These are phyloP conservation scores for Megatriorchis doriae DNA, from an alignment of 2,113 vertebrate genomes.

Conservation along the genomic window DNA sequence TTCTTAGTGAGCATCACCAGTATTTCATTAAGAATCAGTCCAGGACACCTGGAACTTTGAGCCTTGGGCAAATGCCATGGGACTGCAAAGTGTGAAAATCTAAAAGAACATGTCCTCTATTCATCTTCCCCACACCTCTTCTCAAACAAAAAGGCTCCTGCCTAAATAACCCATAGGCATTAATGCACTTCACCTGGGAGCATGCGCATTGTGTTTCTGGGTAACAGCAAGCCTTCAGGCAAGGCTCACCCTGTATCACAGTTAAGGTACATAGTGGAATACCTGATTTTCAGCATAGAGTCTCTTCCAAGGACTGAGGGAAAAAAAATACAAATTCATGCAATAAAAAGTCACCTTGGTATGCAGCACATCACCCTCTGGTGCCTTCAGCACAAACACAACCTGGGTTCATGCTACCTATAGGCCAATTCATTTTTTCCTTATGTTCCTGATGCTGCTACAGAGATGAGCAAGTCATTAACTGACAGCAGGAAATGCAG, in stretches of 20 bases:
- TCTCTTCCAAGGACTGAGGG: not conserved
- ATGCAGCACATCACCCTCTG: not conserved
- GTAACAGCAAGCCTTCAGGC: not conserved
- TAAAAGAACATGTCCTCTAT: not conserved
- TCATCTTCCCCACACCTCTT: not conserved
- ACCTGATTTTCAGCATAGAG: not conserved
- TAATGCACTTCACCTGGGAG: not conserved
- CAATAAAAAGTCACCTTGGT: too few species aligned
- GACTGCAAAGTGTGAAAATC: not conserved
- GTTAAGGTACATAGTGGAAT: not conserved
- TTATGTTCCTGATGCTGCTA: rapidly evolving
- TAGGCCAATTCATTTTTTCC: not conserved
- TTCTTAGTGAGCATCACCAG: not conserved
- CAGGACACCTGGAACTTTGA: not conserved
- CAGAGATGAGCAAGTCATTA: not conserved
- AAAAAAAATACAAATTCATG: not conserved
- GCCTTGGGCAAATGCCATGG: not conserved
- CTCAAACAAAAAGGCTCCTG: not conserved
- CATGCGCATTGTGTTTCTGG: rapidly evolving
- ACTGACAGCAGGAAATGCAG: rapidly evolving
- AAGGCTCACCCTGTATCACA: not conserved
- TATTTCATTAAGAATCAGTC: not conserved
- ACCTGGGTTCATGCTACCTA: not conserved
- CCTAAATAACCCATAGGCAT: not conserved
- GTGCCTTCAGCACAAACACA: not conserved